These are phyloP conservation scores for Onychomys arenicola DNA, from an alignment of 2,797 vertebrate genomes.

Conservation along the genomic window DNA sequence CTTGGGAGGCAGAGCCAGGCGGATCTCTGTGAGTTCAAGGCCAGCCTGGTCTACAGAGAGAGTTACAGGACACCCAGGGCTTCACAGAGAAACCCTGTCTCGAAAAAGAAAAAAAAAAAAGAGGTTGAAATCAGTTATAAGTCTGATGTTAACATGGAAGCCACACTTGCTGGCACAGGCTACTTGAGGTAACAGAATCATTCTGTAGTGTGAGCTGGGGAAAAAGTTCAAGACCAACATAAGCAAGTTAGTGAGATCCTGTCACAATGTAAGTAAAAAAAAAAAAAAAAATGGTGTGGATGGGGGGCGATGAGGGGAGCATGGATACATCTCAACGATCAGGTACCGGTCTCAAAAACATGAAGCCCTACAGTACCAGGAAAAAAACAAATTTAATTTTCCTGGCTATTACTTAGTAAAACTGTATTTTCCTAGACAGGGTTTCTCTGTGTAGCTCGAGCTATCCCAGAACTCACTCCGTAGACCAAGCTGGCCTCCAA, in stretches of 20 bases:
- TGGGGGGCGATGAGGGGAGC: no score
- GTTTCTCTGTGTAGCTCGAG: no score
- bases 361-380: neutral
- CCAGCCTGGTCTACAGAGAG: neutral
- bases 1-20: neutral
- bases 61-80: neutral
- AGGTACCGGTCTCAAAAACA: neutral
- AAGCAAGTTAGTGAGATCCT: neutral
- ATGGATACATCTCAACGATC: neutral
- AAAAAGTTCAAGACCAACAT: neutral
- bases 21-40: neutral
- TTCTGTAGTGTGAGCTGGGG: neutral
- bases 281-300: neutral
- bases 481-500: neutral
- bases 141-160: conserved; percentile 33
- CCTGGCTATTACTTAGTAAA: neutral
- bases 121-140: conserved; percentile 7
- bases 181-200: neutral
- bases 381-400: conserved; percentile 8
- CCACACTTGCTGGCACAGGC: neutral
- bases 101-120: neutral
- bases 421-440: no score
- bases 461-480: no score
- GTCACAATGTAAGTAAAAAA: neutral
- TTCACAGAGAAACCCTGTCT: neutral